These are phyloP conservation scores for Ataeniobius toweri DNA, from an alignment of 2,797 vertebrate genomes.

Conservation along the genomic window DNA sequence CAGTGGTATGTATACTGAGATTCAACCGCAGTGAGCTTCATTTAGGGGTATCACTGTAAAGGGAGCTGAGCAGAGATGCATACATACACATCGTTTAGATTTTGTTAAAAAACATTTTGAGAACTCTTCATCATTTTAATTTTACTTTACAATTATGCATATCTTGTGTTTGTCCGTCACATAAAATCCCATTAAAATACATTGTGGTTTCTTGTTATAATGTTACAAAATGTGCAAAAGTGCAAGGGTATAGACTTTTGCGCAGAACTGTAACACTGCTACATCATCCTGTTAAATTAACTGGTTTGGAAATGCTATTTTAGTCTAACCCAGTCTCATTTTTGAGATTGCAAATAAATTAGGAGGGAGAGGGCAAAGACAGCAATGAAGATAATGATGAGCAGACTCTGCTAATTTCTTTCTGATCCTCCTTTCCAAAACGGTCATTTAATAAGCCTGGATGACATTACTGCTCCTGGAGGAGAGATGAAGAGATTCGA, in stretches of 20 bases:
- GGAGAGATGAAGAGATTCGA: slow-evolving; percentile 15
- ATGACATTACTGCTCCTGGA: slow-evolving; percentile 40
- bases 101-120: background rate
- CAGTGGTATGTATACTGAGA: too few species aligned
- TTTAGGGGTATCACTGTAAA: background rate
- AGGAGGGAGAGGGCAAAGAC: slow-evolving; percentile 34
- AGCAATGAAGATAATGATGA: slow-evolving; percentile 42
- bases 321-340: background rate
- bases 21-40: background rate
- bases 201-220: background rate
- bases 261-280: too few species aligned
- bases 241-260: background rate
- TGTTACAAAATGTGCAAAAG: background rate
- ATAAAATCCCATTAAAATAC: background rate
- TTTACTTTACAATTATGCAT: background rate
- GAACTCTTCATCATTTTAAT: background rate
- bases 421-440: slow-evolving; percentile 52
- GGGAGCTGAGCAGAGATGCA: too few species aligned
- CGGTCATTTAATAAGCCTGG: slow-evolving; percentile 55
- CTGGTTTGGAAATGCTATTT: slow-evolving; percentile 23
- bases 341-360: slow-evolving; percentile 43
- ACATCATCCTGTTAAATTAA: slow-evolving; percentile 6
- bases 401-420: slow-evolving; percentile 43
- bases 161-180: background rate
- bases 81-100: too few species aligned